Evolutionary conservation across 2,797 vertebrate species (phyloP), one percentile per base, ranked within the genome.

Genomic region (Labeo calbasu): DNA sequence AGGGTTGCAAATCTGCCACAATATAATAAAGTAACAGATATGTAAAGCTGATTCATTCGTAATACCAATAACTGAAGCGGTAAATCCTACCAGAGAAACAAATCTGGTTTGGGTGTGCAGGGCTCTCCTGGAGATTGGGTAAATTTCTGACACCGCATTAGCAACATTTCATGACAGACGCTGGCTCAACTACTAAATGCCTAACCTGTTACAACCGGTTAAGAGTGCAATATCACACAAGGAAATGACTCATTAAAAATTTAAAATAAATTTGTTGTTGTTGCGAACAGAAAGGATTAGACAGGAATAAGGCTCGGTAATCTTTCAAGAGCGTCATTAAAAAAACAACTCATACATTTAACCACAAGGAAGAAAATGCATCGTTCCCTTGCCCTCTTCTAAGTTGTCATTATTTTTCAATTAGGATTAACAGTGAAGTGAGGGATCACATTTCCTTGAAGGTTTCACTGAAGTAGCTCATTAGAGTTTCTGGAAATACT

Each of bases 21-120:
- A 87, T 86, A 88, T 84, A 92, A 92, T 89, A 91, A 92, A 87
- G 89, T 82, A 89, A 89, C 86, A 87, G 88, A 85, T 40, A 88
- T 85, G 91, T 85, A 83, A 89, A 87, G 82, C 88, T 89, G 92
- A 92, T 94, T 95, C 93, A 92, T 92, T 91, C 92, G 90, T 93
- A 93, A 94, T 92, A 91, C 91, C 88, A 88, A 90, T 28, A 66
- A 43, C 86, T 89, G 89, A 91, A 82, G 86, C 82, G 77, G 86
- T 90, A 93, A 93, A 93, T 94, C 93, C 89, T 85, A 87, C 61
- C 48, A 92, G 87, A 55, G 77, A 90, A 90, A 91, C 89, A 93
- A 92, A 93, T 93, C 91, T 91, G 89, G 89, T 81, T 76, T 68
- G 81, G 59, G 81, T 68, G 61, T 46, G 61, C 32, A 75, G n/a